These are phyloP conservation scores for Limnothrissa miodon DNA, from an alignment of 2,113 vertebrate genomes.

Conservation along the genomic window DNA sequence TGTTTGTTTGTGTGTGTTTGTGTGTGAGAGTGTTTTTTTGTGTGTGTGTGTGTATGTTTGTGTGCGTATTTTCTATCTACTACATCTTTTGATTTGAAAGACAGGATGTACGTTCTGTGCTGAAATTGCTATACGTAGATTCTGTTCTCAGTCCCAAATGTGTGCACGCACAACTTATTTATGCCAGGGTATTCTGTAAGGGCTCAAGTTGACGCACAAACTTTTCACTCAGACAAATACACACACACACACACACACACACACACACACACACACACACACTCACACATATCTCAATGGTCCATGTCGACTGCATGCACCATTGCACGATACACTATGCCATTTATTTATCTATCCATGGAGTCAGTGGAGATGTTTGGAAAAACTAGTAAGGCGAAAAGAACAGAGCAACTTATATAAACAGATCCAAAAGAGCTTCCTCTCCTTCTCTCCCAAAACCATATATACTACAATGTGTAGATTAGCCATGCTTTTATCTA, in stretches of 20 bases:
- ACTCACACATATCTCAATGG: conserved; percentile 23
- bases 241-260: conserved; percentile 25
- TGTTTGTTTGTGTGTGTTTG: neutral
- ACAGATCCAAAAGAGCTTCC: neutral
- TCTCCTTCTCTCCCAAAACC: conserved; percentile 9
- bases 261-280: conserved; percentile 1
- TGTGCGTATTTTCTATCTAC: neutral
- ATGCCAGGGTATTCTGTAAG: too few relatives aligned
- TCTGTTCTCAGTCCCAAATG: too few relatives aligned
- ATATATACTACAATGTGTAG: conserved; percentile 48
- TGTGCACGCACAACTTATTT: too few relatives aligned
- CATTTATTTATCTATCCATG: too few relatives aligned
- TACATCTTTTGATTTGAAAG: too few relatives aligned
- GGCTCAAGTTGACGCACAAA: neutral
- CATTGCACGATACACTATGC: too few relatives aligned
- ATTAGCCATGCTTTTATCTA: conserved; percentile 58
- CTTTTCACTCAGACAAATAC: neutral
- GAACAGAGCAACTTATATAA: too few relatives aligned
- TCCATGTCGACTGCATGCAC: too few relatives aligned
- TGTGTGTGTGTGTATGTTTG: neutral
- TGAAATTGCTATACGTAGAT: too few relatives aligned
- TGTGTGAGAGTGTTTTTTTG: neutral
- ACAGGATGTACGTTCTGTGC: too few relatives aligned
- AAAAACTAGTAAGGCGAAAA: too few relatives aligned
- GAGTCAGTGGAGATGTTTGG: too few relatives aligned